phyloP scores from a whole-genome alignment of 2,888 invertebrate species.

The Mesorhabditis sp. region DNA sequence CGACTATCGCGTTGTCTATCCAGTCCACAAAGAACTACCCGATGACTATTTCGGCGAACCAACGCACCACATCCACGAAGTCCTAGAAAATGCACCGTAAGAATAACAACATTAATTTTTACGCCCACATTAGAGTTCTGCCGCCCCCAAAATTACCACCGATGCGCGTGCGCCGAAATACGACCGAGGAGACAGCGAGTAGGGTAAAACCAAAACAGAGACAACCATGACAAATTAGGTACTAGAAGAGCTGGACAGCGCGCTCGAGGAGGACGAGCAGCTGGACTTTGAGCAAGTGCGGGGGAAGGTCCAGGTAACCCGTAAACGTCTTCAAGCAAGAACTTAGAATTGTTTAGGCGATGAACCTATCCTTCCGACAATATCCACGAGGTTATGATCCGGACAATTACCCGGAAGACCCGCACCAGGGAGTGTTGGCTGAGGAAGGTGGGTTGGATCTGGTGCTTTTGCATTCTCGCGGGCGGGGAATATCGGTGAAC shows the following conservation, averaged over 20 bases:
- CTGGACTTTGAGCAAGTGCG: background rate
- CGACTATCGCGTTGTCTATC: constrained; percentile 4
- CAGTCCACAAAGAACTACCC: background rate
- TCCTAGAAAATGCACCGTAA: constrained; percentile 1
- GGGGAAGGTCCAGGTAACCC: background rate
- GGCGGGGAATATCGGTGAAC: no score
- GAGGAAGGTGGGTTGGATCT: no score
- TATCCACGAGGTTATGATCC: background rate
- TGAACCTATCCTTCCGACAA: background rate
- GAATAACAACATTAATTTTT: background rate
- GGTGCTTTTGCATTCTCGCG: no score
- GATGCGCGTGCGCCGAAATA: background rate
- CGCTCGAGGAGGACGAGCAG: constrained; percentile 1
- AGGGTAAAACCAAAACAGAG: no score
- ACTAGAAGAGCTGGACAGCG: background rate
- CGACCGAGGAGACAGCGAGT: background rate
- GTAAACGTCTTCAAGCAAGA: background rate
- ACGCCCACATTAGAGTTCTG: no score
- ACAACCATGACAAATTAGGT: background rate
- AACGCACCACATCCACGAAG: constrained; percentile 4
- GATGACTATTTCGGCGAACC: constrained; percentile 5
- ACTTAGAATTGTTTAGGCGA: background rate
- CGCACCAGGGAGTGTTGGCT: no score
- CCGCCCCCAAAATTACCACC: background rate
- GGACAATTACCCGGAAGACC: background rate